Base-by-base conservation (phyloP, 2,113 vertebrate genomes). In the Eulemur macaco region DNA sequence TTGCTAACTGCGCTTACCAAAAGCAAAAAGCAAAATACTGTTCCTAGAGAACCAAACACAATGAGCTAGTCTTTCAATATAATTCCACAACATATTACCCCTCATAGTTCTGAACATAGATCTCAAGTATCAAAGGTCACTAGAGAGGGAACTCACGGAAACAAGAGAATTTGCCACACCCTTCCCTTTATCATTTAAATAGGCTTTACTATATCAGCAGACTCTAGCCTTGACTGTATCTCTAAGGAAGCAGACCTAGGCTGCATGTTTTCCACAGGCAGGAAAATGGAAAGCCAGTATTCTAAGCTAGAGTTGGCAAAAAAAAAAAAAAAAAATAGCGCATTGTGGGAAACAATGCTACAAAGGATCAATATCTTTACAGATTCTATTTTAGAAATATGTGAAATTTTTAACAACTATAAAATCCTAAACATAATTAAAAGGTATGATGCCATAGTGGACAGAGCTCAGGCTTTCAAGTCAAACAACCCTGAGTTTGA, bases 71-170 rank as follows among this genome's bases (percentile, higher is more conserved):
- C 68, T 58, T 68, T n/a, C 7, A 5, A 39, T 47, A 29, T 58
- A 58, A 60, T 74, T 77, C 47, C 39, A 60, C 63, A 17, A 54
- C 20, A 39, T 10, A 39, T 10, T 10, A 82, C 6, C 34, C 13
- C 34, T 39, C 14, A 25, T 8, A 52, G 83, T 47, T 77, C 68
- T 18, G 52, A 54, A 14, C 92, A 17, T 34, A 73, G 18, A 90
- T 69, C 45, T 80, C 63, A 94, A n/a, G 47, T 56, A 90, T 47
- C 76, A 91, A 86, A 87, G 76, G 78, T 93, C 37, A n/a, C 66
- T 42, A 64, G 45, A 73, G 56, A 87, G 20, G 34, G 13, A 88
- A 63, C 15, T n/a, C 52, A 52, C 3, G 68, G 77, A 82, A 89
- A 81, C 7, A 31, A 52, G 37, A 95, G 11, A 64, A 68, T 87